Conservation (phyloP, 2,797 vertebrate genomes). For the Phoeniculus purpureus region DNA sequence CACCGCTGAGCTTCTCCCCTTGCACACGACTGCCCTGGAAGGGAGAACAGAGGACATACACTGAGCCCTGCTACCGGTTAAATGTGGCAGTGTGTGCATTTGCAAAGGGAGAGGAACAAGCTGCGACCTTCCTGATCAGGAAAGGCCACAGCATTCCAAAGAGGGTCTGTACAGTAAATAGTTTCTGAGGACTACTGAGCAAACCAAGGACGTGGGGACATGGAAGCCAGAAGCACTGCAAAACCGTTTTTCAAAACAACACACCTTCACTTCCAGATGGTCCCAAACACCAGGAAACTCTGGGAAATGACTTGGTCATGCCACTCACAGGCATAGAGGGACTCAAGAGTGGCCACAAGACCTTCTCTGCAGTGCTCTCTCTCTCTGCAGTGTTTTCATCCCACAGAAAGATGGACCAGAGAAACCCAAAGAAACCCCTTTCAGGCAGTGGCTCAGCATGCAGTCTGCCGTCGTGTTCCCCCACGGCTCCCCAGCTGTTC, state of each 20-base stretch:
- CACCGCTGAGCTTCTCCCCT: background rate
- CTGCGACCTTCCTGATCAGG: background rate
- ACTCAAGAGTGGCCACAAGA: background rate
- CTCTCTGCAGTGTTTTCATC: background rate
- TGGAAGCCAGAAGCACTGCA: background rate
- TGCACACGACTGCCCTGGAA: accelerated
- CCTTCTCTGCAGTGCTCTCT: background rate
- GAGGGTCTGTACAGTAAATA: background rate
- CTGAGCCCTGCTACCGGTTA: background rate
- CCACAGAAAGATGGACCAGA: background rate
- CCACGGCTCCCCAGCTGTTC: background rate
- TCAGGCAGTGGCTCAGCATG: background rate
- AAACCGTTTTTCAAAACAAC: background rate
- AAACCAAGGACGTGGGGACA: background rate
- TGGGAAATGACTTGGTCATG: background rate
- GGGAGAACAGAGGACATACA: background rate
- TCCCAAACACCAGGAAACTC: background rate
- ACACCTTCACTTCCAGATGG: background rate
- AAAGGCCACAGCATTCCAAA: background rate
- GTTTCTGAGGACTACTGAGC: background rate
- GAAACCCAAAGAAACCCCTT: background rate
- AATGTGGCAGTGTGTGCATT: background rate
- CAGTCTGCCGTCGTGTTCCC: background rate
- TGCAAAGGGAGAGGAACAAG: background rate
- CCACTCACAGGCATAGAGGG: background rate